Percentiles rank a stretch among this genome's conserved stretches.
phyloP scores from a whole-genome alignment of 2,888 invertebrate species.

The Polymixis lichenea region DNA sequence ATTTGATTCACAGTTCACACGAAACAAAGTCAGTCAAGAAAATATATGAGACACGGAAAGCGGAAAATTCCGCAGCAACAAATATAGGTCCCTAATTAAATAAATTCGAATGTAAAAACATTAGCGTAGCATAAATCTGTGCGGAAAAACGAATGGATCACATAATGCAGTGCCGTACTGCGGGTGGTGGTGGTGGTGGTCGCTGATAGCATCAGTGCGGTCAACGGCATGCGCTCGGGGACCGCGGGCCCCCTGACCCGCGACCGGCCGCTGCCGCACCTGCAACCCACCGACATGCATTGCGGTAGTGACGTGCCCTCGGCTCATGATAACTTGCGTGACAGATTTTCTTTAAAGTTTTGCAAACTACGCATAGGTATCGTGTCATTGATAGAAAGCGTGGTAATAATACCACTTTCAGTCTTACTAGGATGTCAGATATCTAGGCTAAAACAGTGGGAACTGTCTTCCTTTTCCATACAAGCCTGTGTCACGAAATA shows the following conservation, averaged over 20 bases:
- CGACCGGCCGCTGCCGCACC: slow-evolving; percentile 43
- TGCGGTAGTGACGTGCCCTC: slow-evolving; percentile 49
- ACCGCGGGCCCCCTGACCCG: slow-evolving; percentile 52
- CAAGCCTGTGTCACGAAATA: not conserved
- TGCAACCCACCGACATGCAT: slow-evolving; percentile 35
- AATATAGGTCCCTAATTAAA: slow-evolving; percentile 56
- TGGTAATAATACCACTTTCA: not conserved
- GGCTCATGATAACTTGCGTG: not conserved
- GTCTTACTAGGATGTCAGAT: not conserved
- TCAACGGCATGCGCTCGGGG: slow-evolving; percentile 61
- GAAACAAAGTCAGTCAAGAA: slow-evolving; percentile 57
- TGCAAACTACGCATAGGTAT: not conserved
- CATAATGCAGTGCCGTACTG: slow-evolving; percentile 69
- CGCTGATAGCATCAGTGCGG: slow-evolving; percentile 69
- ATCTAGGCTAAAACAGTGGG: too few species aligned
- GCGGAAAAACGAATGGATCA: slow-evolving; percentile 74
- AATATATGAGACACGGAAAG: slow-evolving; percentile 58
- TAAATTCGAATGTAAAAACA: slow-evolving; percentile 65
- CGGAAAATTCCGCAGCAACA: slow-evolving; percentile 57
- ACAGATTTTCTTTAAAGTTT: slow-evolving; percentile 7
- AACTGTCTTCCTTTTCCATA: not conserved
- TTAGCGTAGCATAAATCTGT: slow-evolving; percentile 73
- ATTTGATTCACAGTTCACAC: slow-evolving; percentile 45
- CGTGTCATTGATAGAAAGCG: not conserved
- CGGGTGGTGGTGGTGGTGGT: slow-evolving; percentile 46